These are phyloP conservation scores for Pandemis heparana DNA, from an alignment of 2,888 invertebrate genomes.

Conservation along the genomic window DNA sequence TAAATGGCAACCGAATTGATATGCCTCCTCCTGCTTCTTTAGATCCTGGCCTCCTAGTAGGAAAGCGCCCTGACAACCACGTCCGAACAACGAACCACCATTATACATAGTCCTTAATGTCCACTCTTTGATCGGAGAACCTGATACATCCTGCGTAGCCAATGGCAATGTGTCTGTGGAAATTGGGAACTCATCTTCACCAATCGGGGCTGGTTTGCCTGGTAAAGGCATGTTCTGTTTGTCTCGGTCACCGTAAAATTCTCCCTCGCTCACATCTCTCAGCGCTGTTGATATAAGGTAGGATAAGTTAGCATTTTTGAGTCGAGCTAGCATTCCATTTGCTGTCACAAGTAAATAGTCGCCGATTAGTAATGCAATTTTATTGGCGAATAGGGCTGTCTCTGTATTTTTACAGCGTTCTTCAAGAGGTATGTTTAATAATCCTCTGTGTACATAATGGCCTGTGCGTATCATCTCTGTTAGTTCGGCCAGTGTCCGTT, in stretches of 20 bases:
- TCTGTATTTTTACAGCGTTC: constrained; percentile 83
- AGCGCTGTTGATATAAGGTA: constrained; percentile 93
- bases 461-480: constrained; percentile 96
- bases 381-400: constrained; percentile 94
- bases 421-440: constrained; percentile 77
- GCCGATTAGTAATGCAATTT: constrained; percentile 94
- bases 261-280: constrained; percentile 92
- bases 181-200: constrained; percentile 62
- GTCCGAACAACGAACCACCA: constrained; percentile 88
- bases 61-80: constrained; percentile 93
- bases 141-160: constrained; percentile 70
- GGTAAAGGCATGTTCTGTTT: constrained; percentile 91
- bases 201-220: constrained; percentile 79
- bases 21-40: constrained; percentile 89
- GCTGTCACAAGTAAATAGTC: constrained; percentile 94
- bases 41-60: constrained; percentile 89
- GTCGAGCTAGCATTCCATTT: constrained; percentile 91
- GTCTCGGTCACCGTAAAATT: constrained; percentile 91
- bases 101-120: constrained; percentile 89
- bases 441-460: constrained; percentile 91
- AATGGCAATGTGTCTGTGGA: constrained; percentile 71
- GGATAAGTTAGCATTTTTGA: constrained; percentile 90
- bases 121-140: constrained; percentile 89
- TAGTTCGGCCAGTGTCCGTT: constrained; percentile 86
- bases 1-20: constrained; percentile 92